Base-by-base conservation (phyloP, 2,113 vertebrate genomes). In the Equus quagga region DNA sequence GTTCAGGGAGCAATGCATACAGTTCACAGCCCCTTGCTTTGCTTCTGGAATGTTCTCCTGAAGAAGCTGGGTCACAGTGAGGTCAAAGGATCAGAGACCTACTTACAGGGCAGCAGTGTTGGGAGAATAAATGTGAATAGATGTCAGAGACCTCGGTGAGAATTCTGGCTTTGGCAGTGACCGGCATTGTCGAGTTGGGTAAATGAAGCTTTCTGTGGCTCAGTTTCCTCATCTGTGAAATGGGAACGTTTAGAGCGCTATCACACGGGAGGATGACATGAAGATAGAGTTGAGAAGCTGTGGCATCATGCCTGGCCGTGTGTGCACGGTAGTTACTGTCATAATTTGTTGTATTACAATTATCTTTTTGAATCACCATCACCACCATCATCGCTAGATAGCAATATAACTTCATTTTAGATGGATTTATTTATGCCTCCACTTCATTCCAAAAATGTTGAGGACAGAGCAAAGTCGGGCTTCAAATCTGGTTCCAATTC, bases 1-100 rank as follows among this genome's bases (percentile, higher is more conserved):
- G 94, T 99, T 99, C 98, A 99, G 98, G 18, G 99, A 99, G 97
- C 99, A 99, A 97, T 99, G 99, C 78, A 99, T 98, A 6, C 99
- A 98, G 0, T 99, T 99, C 10, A 99, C 98, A 54, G 99, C 97
- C 5, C 99, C 99, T 70, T 98, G 64, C 95, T 99, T 98, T 1
- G 98, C 99, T 98, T 99, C 99, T 24, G 78, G 88, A 90, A 95
- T 73, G 76, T 99, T 99, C 98, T 99, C 99, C 97, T 98, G 98
- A 86, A 99, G 98, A 83, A 99, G 98, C 94, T 99, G 99, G 15
- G 98, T 99, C 96, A 99, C 93, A 0, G 98, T 99, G 97, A 99
- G 97, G 97, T 99, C 99, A 91, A 99, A 99, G 80, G 98, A 99
- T 98, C 98, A 99, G 46, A 99, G 98, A 96, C 99, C 99, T 99